A percentile compares a stretch with the other conserved stretches of the same genome.
phyloP scores from a whole-genome alignment of 2,113 vertebrate species.

The Dromiciops gliroides region DNA sequence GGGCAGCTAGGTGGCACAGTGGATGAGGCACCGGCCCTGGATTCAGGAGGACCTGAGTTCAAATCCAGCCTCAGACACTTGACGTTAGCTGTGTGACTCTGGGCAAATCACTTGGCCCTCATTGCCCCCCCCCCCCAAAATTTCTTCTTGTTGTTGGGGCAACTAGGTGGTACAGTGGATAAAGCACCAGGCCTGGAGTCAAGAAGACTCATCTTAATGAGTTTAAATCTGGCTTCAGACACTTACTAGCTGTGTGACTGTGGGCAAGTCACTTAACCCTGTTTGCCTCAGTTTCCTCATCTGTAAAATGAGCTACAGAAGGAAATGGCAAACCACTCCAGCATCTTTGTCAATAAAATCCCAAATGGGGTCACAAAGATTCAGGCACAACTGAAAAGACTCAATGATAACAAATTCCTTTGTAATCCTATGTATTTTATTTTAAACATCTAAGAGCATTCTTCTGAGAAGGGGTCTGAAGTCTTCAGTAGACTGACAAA shows the following conservation, averaged over 20 bases:
- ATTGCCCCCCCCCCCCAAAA: too few species aligned
- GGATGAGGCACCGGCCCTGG: too few species aligned
- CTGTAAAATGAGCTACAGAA: background rate
- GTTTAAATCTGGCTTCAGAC: background rate
- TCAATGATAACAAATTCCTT: background rate
- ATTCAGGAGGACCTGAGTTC: background rate
- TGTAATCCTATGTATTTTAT: background rate
- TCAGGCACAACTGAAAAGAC: background rate
- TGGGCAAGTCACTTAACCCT: background rate
- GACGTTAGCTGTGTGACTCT: background rate
- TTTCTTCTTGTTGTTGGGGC: too few species aligned
- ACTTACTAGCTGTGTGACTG: background rate
- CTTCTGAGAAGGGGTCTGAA: background rate
- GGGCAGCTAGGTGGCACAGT: too few species aligned
- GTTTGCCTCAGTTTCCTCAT: background rate
- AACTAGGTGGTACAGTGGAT: too few species aligned
- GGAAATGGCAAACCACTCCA: background rate
- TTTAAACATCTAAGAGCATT: background rate
- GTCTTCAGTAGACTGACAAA: background rate
- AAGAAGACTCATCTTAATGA: background rate
- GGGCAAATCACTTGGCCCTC: background rate
- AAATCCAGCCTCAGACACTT: background rate
- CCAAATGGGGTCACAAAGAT: too few species aligned
- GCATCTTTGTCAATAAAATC: background rate
- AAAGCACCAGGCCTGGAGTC: too few species aligned